phyloP scores from a whole-genome alignment of 2,797 vertebrate species.

The Aulostomus chinensis region DNA sequence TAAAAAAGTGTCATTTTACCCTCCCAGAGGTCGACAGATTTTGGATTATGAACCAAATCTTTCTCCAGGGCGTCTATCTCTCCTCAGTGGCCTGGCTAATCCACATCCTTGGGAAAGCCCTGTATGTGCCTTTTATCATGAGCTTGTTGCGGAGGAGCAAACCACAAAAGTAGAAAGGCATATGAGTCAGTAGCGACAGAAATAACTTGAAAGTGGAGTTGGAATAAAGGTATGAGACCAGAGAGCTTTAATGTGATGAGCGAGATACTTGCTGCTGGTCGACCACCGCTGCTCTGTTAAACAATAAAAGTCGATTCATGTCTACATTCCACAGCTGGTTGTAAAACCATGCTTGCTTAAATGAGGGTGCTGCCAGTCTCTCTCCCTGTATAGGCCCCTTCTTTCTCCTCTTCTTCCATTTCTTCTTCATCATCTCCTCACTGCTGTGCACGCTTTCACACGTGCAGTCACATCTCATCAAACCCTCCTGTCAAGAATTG shows the following conservation, averaged over 20 bases:
- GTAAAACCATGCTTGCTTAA: conserved; percentile 58
- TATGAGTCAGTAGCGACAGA: no score
- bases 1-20: no score
- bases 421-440: conserved; percentile 1
- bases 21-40: no score
- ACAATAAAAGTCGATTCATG: conserved; percentile 68
- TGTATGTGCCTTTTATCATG: no score
- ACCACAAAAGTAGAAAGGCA: no score
- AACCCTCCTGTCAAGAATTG: conserved; percentile 68
- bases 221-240: conserved; percentile 4
- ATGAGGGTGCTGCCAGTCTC: conserved; percentile 39
- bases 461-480: conserved; percentile 34
- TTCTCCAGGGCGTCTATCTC: no score
- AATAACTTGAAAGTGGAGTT: not conserved
- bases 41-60: no score
- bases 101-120: no score
- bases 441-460: not conserved
- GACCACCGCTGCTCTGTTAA: conserved; percentile 49
- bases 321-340: conserved; percentile 65
- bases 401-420: conserved; percentile 20
- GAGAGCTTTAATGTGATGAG: conserved; percentile 15
- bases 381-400: conserved; percentile 45
- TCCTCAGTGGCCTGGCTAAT: no score
- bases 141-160: no score
- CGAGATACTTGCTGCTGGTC: conserved; percentile 34